Evolutionary conservation across 2,113 vertebrate species (phyloP), one percentile per base, ranked within the genome.

Genomic region (Micronycteris hirsuta): DNA sequence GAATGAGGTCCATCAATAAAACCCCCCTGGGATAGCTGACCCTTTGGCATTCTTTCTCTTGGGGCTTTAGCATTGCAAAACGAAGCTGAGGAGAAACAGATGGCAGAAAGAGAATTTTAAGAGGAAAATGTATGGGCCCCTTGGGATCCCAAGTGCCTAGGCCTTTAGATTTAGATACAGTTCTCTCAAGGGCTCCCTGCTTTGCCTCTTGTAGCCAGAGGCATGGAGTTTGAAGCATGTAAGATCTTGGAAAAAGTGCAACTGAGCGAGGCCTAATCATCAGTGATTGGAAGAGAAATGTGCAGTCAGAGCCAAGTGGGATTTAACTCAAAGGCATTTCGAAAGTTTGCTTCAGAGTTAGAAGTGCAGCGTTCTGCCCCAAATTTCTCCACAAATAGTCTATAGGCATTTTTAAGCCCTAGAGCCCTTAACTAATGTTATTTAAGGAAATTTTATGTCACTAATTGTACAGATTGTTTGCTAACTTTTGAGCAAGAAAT

Each of bases 391-490:
- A 88, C 45, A 43, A 96, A 88, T 96, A 83, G 68, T 16, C 78
- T 90, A 96, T 78, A 96, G 91, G 77, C 91, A 91, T 54, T 86
- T 94, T 89, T 92, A 94, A 97, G 8, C 76, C 73, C 85, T 33
- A 83, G 91, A 95, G 90, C 76, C 47, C 70, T 97, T 98, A 96
- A 31, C 83, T 96, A 94, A 91, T 93, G 33, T 98, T 96, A 95
- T 96, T 96, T 97, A 97, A 97, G 73, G 96, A 49, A 71, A 89
- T 97, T 97, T 98, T 47, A 90, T 86, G 88, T 96, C 61, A 97
- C 97, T 97, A 93, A 94, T 96, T 97, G 67, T 85, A 74, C 97
- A 97, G 93, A 92, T 96, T 94, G 61, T 76, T 98, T 96, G 31
- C 78, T 97, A 93, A 88, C 91, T 93, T 98, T 97, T 97, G 94